Percentiles rank a stretch among this genome's conserved stretches.
Conservation (phyloP, 1,140 invertebrate species). For the Papilio machaon region DNA sequence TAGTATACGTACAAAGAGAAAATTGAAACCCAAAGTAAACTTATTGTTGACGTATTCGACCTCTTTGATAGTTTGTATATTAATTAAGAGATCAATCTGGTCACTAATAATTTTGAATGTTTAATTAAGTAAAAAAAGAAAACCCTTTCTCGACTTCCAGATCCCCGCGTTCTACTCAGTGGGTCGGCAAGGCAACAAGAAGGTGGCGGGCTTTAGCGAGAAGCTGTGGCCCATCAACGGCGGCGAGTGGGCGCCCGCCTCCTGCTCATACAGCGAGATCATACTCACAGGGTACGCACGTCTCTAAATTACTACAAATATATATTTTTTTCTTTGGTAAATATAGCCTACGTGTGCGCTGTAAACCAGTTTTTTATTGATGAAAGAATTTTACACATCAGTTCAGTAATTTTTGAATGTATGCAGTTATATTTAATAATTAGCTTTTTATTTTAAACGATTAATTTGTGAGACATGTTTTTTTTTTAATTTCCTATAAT, state of each 20-base stretch:
- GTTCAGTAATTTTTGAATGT: no score
- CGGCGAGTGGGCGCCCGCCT: constrained; percentile 96
- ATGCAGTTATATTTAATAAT: no score
- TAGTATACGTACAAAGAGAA: no score
- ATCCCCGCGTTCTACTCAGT: constrained; percentile 94
- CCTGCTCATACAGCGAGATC: constrained; percentile 98
- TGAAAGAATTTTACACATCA: no score
- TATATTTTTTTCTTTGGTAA: neutral
- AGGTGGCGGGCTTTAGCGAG: constrained; percentile 94
- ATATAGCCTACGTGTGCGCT: neutral
- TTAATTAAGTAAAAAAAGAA: no score
- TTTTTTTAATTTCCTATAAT: no score
- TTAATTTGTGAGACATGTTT: no score
- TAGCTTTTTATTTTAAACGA: no score
- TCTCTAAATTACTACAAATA: neutral
- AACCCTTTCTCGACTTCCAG: constrained; percentile 50
- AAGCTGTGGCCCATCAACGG: constrained; percentile 97
- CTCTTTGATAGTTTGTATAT: neutral
- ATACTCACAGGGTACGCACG: constrained; percentile 93
- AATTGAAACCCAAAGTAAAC: no score
- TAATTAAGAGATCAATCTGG: neutral
- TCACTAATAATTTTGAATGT: neutral
- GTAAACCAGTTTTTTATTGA: no score
- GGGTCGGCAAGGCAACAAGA: constrained; percentile 86
- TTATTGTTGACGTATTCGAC: no score